phyloP scores from a whole-genome alignment of 2,888 invertebrate species.

The Macrosoma leucophasiata region DNA sequence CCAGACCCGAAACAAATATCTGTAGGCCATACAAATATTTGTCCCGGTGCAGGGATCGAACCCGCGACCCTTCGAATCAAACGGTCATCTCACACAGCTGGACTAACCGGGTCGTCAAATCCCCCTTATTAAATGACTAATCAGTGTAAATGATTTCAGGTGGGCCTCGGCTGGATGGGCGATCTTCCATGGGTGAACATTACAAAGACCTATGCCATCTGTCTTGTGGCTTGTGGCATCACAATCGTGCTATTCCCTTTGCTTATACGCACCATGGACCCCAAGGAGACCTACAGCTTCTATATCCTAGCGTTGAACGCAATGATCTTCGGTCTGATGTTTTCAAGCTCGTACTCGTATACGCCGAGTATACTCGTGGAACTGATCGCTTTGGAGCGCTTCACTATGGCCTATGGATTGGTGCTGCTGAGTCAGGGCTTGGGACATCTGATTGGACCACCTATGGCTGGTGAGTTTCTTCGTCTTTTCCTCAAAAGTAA shows the following conservation, averaged over 20 bases:
- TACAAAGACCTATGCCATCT: slow-evolving; percentile 87
- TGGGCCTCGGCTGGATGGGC: slow-evolving; percentile 91
- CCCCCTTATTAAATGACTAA: too few species aligned
- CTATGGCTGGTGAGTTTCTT: slow-evolving; percentile 87
- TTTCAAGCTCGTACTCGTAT: slow-evolving; percentile 93
- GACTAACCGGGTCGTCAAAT: too few species aligned
- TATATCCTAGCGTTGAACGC: slow-evolving; percentile 69
- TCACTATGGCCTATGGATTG: slow-evolving; percentile 95
- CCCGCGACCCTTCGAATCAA: too few species aligned
- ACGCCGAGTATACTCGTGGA: slow-evolving; percentile 94
- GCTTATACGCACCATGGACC: slow-evolving; percentile 53
- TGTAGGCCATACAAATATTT: too few species aligned
- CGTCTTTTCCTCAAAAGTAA: too few species aligned
- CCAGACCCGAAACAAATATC: too few species aligned
- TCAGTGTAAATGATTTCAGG: slow-evolving; percentile 53
- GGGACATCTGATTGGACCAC: slow-evolving; percentile 94
- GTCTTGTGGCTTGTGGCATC: slow-evolving; percentile 80
- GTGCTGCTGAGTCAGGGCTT: slow-evolving; percentile 93
- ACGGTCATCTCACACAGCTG: too few species aligned
- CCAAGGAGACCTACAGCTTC: slow-evolving; percentile 58
- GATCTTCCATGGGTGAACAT: slow-evolving; percentile 92
- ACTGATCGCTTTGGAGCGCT: slow-evolving; percentile 91
- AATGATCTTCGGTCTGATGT: slow-evolving; percentile 89
- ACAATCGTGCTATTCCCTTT: slow-evolving; percentile 78
- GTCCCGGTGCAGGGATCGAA: too few species aligned